These are phyloP conservation scores for Chrysocyon brachyurus DNA, from an alignment of 2,797 vertebrate species.

Conservation along the genomic window DNA sequence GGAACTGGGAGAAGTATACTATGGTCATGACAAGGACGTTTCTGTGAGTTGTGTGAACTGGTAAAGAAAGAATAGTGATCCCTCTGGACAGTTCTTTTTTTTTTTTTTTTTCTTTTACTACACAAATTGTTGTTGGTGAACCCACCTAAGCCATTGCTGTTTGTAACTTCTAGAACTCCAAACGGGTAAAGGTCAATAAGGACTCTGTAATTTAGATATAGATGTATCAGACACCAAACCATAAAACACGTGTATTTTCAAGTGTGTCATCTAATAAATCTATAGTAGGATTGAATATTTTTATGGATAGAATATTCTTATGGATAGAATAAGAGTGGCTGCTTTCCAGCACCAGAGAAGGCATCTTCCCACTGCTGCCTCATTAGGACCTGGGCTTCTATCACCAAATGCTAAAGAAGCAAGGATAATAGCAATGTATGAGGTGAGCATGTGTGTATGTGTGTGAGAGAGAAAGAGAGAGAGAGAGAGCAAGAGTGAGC, in stretches of 20 bases:
- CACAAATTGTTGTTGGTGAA: neutral
- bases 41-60: neutral
- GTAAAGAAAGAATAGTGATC: neutral
- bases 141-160: neutral
- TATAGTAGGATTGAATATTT: too few relatives aligned
- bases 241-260: neutral
- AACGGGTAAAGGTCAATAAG: neutral
- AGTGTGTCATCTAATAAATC: neutral
- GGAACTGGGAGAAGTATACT: neutral
- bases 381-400: neutral
- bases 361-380: neutral
- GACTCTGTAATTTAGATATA: neutral
- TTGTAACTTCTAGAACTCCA: neutral
- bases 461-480: neutral
- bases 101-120: neutral
- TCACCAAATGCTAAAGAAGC: neutral
- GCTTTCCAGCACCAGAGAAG: neutral
- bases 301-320: neutral
- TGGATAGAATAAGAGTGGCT: neutral
- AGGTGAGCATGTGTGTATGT: neutral
- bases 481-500: accelerated
- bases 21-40: neutral
- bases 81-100: neutral
- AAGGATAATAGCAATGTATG: neutral
- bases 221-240: neutral